Percentiles rank a stretch among this genome's conserved stretches.
These are phyloP conservation scores for Beaufortia kweichowensis DNA, from an alignment of 2,113 vertebrate species.

Conservation along the genomic window DNA sequence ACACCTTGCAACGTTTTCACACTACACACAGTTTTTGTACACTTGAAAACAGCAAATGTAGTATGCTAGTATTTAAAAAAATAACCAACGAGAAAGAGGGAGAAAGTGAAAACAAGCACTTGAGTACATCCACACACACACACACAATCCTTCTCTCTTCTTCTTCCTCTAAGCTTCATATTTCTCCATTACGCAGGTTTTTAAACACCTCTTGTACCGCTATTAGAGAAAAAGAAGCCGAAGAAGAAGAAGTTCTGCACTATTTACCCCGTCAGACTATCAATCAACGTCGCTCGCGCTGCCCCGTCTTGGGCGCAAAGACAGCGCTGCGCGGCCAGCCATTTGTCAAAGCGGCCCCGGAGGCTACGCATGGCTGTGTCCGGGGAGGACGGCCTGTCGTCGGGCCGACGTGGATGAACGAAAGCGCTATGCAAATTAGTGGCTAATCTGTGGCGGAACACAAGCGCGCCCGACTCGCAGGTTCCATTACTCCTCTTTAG, in stretches of 20 bases:
- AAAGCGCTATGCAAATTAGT: constrained; percentile 78
- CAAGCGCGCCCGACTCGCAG: constrained; percentile 55
- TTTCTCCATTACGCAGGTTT: constrained; percentile 75
- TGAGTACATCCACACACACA: not conserved
- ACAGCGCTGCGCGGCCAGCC: constrained; percentile 60
- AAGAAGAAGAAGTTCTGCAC: constrained; percentile 75
- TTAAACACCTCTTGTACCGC: constrained; percentile 80
- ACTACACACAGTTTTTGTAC: too few species aligned
- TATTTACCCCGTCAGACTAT: constrained; percentile 74
- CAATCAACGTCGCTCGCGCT: constrained; percentile 74
- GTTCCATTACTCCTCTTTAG: constrained; percentile 84
- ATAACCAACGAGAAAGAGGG: too few species aligned
- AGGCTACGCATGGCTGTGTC: constrained; percentile 73
- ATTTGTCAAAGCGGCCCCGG: constrained; percentile 79
- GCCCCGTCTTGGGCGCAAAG: constrained; percentile 51
- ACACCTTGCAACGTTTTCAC: too few species aligned
- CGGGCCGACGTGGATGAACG: constrained; percentile 66
- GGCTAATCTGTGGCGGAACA: constrained; percentile 76
- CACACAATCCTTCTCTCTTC: constrained; percentile 18
- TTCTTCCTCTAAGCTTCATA: constrained; percentile 60
- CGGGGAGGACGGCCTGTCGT: constrained; percentile 65
- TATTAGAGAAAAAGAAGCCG: constrained; percentile 70
- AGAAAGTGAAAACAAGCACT: too few species aligned
- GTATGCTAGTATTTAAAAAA: too few species aligned
- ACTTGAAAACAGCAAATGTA: too few species aligned